Evolutionary conservation across 64 coral and sea anemone species (phyloP).

Genomic region (Orbicella faveolata): DNA sequence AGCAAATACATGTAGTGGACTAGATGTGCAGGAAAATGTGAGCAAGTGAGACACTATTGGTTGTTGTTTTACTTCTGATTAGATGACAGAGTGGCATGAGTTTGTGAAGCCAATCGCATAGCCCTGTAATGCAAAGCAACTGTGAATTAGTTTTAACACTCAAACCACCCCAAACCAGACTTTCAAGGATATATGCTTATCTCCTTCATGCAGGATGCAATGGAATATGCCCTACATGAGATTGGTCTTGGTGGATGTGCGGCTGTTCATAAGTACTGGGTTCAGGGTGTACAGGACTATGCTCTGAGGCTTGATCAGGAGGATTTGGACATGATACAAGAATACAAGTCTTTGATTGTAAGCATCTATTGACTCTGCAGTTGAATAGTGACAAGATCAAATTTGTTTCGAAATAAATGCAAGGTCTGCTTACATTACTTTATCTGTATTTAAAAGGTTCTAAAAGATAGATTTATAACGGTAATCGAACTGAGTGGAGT

Average conservation of each 20-base stretch:
- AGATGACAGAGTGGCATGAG: not conserved
- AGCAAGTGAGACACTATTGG: not conserved
- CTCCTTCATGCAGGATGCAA: constrained; percentile 59
- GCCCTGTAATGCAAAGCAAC: not conserved
- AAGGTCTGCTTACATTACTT: too few species aligned
- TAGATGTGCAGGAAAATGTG: not conserved
- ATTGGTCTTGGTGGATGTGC: constrained; percentile 78
- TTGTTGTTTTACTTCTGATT: not conserved
- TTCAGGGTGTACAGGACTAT: constrained; percentile 74
- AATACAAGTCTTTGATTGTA: constrained; percentile 72
- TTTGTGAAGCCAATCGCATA: not conserved
- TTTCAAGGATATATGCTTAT: not conserved
- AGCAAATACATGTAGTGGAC: not conserved
- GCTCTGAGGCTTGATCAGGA: constrained; percentile 73
- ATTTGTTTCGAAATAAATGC: too few species aligned
- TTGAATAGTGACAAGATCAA: not conserved
- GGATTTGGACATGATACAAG: constrained; percentile 68
- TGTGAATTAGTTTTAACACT: not conserved
- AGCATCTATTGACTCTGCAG: not conserved
- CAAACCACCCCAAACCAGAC: not conserved
- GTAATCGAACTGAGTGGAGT: too few species aligned
- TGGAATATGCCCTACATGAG: constrained; percentile 89
- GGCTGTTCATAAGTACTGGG: constrained; percentile 89
- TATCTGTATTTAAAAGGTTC: too few species aligned
- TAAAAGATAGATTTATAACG: too few species aligned